Percentiles rank a stretch among this genome's conserved stretches.
phyloP scores from a whole-genome alignment of 2,888 invertebrate genomes.

The Eurois occulta region DNA sequence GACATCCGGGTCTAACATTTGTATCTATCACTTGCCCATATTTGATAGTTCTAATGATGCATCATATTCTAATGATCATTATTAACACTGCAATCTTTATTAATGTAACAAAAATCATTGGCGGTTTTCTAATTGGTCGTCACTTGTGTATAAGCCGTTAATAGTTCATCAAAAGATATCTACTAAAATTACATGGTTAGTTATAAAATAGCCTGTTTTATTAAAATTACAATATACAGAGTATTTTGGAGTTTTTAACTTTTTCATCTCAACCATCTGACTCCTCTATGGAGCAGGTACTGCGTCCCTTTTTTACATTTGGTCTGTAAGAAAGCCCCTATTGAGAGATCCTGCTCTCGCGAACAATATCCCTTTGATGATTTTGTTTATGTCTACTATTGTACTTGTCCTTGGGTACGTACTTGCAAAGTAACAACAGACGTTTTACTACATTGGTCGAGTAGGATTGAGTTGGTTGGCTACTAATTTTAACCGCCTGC shows the following conservation, averaged over 20 bases:
- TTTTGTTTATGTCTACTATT: slow-evolving; percentile 64
- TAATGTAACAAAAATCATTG: slow-evolving; percentile 74
- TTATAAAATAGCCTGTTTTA: neutral
- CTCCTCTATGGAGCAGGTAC: slow-evolving; percentile 79
- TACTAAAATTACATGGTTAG: neutral
- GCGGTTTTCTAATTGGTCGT: slow-evolving; percentile 55
- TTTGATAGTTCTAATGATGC: slow-evolving; percentile 68
- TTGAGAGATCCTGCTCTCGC: slow-evolving; percentile 61
- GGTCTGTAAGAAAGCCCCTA: slow-evolving; percentile 76
- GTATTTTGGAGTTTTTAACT: slow-evolving; percentile 34
- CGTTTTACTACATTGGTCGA: slow-evolving; percentile 39
- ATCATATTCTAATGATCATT: slow-evolving; percentile 55
- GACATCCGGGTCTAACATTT: slow-evolving; percentile 85
- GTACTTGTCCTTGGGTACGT: slow-evolving; percentile 55
- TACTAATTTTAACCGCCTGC: slow-evolving; percentile 50
- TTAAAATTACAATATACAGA: slow-evolving; percentile 10
- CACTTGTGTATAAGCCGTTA: slow-evolving; percentile 12
- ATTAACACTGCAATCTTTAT: slow-evolving; percentile 51
- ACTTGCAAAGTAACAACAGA: slow-evolving; percentile 50
- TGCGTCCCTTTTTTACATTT: slow-evolving; percentile 84
- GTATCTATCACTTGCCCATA: slow-evolving; percentile 72
- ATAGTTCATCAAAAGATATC: slow-evolving; percentile 8
- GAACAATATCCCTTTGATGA: slow-evolving; percentile 68
- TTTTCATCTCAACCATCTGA: slow-evolving; percentile 44
- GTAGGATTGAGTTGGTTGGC: slow-evolving; percentile 32